These are phyloP conservation scores for Belonocnema kinseyi DNA, from an alignment of 1,140 invertebrate species.

Conservation along the genomic window DNA sequence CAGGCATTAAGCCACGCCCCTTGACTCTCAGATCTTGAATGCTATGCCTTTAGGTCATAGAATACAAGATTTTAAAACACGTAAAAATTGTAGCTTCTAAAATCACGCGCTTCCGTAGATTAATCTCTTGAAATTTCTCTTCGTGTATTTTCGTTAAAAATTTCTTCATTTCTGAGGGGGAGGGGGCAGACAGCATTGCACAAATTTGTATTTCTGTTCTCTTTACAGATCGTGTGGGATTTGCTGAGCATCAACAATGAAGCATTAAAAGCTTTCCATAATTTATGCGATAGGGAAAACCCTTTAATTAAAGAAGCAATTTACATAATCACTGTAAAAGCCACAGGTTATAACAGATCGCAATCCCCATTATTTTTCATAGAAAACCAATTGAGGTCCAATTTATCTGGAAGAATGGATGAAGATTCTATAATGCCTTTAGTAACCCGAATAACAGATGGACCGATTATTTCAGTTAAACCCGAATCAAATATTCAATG, in stretches of 20 bases:
- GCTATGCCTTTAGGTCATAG: too few species aligned
- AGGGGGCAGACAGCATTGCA: too few species aligned
- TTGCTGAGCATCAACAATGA: constrained; percentile 60
- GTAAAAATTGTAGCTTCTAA: too few species aligned
- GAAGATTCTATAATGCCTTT: constrained; percentile 60
- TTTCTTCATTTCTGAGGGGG: too few species aligned
- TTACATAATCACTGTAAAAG: constrained; percentile 63
- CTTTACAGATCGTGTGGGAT: constrained; percentile 60
- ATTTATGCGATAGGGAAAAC: constrained; percentile 63
- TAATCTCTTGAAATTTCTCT: too few species aligned
- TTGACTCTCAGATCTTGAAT: too few species aligned
- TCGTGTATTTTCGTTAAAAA: too few species aligned
- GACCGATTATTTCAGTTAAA: constrained; percentile 52
- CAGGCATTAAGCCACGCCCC: too few species aligned
- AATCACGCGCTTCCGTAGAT: too few species aligned
- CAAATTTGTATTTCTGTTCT: background rate
- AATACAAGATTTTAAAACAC: too few species aligned
- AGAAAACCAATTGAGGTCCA: constrained; percentile 54
- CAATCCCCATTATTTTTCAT: constrained; percentile 50
- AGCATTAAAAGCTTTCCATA: constrained; percentile 64
- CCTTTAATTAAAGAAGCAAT: constrained; percentile 58
- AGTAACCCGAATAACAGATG: constrained; percentile 66
- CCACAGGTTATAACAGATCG: constrained; percentile 45
- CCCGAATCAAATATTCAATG: constrained; percentile 51
- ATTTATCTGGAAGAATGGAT: constrained; percentile 55